These are phyloP conservation scores for Nannospalax galili DNA, from an alignment of 2,113 vertebrate genomes.

Conservation along the genomic window DNA sequence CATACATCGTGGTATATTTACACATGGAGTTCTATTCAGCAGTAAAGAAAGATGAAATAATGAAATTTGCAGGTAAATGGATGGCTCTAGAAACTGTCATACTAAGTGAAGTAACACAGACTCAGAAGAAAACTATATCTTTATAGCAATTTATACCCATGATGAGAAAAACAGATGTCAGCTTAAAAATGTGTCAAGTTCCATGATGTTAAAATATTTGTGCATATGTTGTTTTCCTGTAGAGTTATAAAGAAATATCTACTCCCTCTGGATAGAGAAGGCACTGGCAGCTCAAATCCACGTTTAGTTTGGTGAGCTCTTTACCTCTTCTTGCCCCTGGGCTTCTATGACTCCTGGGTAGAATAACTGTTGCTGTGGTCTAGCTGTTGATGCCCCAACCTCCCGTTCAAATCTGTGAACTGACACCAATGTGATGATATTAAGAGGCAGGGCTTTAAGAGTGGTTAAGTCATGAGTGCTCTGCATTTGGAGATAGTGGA, in stretches of 20 bases:
- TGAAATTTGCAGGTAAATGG: no score
- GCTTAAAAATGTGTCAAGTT: background rate
- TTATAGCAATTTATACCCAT: background rate
- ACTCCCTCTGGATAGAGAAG: background rate
- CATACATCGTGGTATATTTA: no score
- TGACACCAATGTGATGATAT: background rate
- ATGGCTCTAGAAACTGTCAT: no score
- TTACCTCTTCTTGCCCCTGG: background rate
- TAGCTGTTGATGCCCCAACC: background rate
- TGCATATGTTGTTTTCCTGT: background rate
- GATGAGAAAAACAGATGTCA: background rate
- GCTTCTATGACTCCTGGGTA: fast-evolving
- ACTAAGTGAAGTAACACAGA: no score
- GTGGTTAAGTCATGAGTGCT: background rate
- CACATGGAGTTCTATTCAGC: no score
- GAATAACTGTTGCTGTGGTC: background rate
- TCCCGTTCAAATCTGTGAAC: background rate
- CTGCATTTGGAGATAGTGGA: fast-evolving
- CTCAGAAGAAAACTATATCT: background rate
- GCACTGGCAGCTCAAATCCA: background rate
- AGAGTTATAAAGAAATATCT: background rate
- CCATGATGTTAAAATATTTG: background rate
- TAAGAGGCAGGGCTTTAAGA: background rate
- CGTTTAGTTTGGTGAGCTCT: background rate
- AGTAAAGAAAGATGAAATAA: no score